Evolutionary conservation across 2,888 invertebrate species (phyloP), one percentile per base, ranked within the genome.

Genomic region (Pocota personata): DNA sequence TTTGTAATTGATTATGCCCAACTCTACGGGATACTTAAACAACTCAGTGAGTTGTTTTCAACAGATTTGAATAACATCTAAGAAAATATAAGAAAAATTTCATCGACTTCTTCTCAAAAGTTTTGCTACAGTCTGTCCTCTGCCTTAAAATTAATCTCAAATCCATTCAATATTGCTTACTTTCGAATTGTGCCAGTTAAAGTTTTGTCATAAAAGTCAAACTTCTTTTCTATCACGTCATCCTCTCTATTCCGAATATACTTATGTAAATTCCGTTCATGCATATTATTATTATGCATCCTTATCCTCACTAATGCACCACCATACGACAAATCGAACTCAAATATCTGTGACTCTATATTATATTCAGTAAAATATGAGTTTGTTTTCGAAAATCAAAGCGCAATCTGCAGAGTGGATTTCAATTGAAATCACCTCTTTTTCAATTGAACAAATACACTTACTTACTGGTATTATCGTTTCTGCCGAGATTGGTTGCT

Each of bases 381-480:
- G 37, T 35, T 71, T 24, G 10, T 37, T 30, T 30, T 69, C 40
- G 46, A 12, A 5, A 82, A 62, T 60, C 46, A 62, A 50, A 52
- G 43, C 55, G 1, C 6, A 6, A 6, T 6, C 46, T 48, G 57
- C 16, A 8, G 8, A 7, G 57, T n/a, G 14, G 46, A 30, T 50
- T 64, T 73, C 72, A 66, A 73, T 71, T 50, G 80, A 52, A 79
- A 66, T 50, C 50, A 43, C 55, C 32, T 66, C 57, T 10, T n/a
- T 50, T 58, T 3, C 67, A 46, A 55, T 40, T 16, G 37, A 19
- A 55, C 32, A 75, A 67, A 69, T 69, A 73, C 66, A 73, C 73
- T 57, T 43, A 62, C 55, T 66, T 52, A 7, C 50, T 24, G 32
- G n/a, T 50, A 30, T 62, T 72, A 60, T 62, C 69, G 57, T n/a